These are phyloP conservation scores for Pomatostomus ruficeps DNA, from an alignment of 2,113 vertebrate genomes.

Conservation along the genomic window DNA sequence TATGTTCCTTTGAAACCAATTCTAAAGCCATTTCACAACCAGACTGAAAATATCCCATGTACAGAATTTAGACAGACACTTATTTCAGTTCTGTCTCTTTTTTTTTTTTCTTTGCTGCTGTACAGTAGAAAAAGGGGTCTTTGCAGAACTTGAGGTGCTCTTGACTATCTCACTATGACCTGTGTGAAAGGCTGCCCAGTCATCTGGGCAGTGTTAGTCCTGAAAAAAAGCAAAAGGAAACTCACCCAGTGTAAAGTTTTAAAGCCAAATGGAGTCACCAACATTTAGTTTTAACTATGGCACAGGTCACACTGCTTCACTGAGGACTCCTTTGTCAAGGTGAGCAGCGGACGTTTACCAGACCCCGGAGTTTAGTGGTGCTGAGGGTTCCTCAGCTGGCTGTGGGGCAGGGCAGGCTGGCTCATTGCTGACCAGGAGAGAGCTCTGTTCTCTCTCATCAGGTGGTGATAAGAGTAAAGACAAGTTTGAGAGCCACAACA, in stretches of 20 bases:
- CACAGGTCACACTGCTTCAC: neutral
- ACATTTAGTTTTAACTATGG: neutral
- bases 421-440: neutral
- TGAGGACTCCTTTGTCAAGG: neutral
- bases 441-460: neutral
- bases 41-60: neutral
- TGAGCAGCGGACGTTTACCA: neutral
- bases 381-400: neutral
- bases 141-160: neutral
- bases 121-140: neutral
- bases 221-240: neutral
- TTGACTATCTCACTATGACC: neutral
- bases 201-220: neutral
- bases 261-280: neutral
- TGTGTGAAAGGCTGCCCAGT: neutral
- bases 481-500: neutral
- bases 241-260: neutral
- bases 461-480: neutral
- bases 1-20: conserved; percentile 28
- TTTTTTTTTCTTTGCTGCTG: neutral
- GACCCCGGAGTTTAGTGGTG: neutral
- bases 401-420: neutral
- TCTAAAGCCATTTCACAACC: neutral
- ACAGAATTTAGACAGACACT: neutral
- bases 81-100: neutral